A percentile compares a stretch with the other conserved stretches of the same genome.
Conservation (phyloP, 2,888 invertebrate species). For the Exephanes ischioxanthus region DNA sequence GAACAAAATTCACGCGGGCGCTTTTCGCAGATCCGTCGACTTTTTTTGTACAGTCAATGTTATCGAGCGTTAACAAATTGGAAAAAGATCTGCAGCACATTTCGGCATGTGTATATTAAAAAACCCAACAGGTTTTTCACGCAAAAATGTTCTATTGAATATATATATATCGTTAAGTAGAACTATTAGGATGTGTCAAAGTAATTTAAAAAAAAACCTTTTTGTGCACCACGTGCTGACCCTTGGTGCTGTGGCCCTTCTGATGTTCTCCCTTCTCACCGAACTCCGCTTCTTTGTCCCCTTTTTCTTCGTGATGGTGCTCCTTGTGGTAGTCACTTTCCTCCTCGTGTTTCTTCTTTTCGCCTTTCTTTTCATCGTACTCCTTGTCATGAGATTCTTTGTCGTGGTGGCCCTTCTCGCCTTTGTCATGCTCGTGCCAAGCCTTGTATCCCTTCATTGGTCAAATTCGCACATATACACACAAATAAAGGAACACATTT, state of each 20-base stretch:
- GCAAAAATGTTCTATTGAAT: not conserved
- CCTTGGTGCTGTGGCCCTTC: conserved; percentile 85
- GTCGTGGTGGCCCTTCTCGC: conserved; percentile 88
- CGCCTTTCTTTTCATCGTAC: conserved; percentile 89
- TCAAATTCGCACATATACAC: conserved; percentile 12
- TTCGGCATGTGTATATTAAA: not conserved
- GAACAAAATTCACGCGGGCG: not conserved
- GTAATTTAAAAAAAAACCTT: conserved; percentile 76
- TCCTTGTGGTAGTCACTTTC: conserved; percentile 89
- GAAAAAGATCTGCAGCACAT: not conserved
- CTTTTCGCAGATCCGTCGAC: not conserved
- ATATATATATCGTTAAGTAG: not conserved
- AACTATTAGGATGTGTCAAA: conserved; percentile 18
- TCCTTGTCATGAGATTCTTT: conserved; percentile 89
- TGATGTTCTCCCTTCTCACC: conserved; percentile 83
- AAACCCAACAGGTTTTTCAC: not conserved
- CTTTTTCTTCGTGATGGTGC: conserved; percentile 89
- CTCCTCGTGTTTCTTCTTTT: conserved; percentile 88
- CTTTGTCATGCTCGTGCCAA: conserved; percentile 82
- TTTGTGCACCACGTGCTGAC: conserved; percentile 85
- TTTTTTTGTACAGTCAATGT: not conserved
- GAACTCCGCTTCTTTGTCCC: conserved; percentile 83
- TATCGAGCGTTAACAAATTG: not conserved
- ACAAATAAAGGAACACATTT: not conserved
- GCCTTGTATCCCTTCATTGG: conserved; percentile 74